A percentile compares a stretch with the other conserved stretches of the same genome.
phyloP scores from a whole-genome alignment of 1,140 invertebrate genomes.

The Pseudomyrmex flavicornis region DNA sequence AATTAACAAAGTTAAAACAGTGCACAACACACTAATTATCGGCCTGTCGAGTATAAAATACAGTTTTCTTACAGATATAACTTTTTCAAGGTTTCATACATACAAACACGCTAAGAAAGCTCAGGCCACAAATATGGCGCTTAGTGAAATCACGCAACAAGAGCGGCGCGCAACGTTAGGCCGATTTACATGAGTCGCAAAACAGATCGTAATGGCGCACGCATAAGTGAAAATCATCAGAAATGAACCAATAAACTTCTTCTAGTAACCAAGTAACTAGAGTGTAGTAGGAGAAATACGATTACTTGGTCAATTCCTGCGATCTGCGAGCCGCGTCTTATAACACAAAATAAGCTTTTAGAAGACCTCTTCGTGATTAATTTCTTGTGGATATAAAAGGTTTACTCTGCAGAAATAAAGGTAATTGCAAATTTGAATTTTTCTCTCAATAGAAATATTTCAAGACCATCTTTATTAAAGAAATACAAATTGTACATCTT shows the following conservation, averaged over 20 bases:
- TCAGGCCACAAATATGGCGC: conserved; percentile 74
- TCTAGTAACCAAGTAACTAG: too few species aligned
- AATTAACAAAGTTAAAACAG: neutral
- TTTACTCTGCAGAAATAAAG: neutral
- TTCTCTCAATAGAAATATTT: neutral
- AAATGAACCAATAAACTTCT: too few species aligned
- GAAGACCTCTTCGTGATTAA: too few species aligned
- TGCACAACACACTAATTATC: too few species aligned
- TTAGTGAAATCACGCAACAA: conserved; percentile 23
- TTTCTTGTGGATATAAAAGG: too few species aligned
- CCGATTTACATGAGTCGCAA: neutral
- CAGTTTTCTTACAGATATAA: conserved; percentile 7
- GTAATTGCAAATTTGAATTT: neutral
- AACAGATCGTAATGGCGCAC: too few species aligned
- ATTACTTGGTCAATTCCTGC: too few species aligned
- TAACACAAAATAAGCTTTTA: too few species aligned
- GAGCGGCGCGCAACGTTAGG: conserved; percentile 3
- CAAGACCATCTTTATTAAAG: conserved; percentile 25
- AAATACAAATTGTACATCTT: conserved; percentile 8
- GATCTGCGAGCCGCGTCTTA: too few species aligned
- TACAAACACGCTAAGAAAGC: conserved; percentile 57
- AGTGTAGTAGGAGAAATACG: too few species aligned
- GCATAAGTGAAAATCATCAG: too few species aligned
- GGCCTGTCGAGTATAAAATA: neutral
- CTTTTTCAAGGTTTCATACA: neutral